These are phyloP conservation scores for Geophilus truncorum DNA, from an alignment of 2,888 invertebrate genomes.

Conservation along the genomic window DNA sequence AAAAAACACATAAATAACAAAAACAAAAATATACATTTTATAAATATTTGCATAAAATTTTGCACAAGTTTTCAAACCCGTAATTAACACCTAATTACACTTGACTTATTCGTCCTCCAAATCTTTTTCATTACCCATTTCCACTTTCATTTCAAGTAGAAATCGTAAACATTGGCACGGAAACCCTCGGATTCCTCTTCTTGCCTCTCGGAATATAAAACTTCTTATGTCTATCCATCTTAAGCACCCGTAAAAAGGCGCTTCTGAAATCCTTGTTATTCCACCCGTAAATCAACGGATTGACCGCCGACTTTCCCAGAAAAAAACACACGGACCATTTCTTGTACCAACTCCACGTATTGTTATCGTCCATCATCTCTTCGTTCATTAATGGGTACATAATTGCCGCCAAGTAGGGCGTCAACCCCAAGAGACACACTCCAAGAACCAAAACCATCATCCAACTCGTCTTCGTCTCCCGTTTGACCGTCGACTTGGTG, in stretches of 20 bases:
- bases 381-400: constrained; percentile 36
- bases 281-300: constrained; percentile 43
- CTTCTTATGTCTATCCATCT: background rate
- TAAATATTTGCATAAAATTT: too few relatives aligned
- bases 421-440: constrained; percentile 40
- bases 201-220: background rate
- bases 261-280: constrained; percentile 41
- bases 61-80: too few relatives aligned
- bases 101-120: background rate
- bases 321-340: constrained; percentile 40
- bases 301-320: constrained; percentile 42
- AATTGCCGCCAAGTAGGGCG: constrained; percentile 41
- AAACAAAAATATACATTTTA: too few relatives aligned
- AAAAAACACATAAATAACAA: too few relatives aligned
- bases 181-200: background rate
- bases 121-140: background rate
- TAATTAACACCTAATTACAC: too few relatives aligned
- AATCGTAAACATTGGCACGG: background rate
- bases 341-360: constrained; percentile 10
- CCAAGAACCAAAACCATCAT: constrained; percentile 42
- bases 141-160: background rate
- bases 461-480: constrained; percentile 40
- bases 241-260: constrained; percentile 39
- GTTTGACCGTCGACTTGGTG: constrained; percentile 32
- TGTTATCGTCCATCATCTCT: background rate